These are phyloP conservation scores for Gallinago jamesoni DNA, from an alignment of 2,113 vertebrate genomes.

Conservation along the genomic window DNA sequence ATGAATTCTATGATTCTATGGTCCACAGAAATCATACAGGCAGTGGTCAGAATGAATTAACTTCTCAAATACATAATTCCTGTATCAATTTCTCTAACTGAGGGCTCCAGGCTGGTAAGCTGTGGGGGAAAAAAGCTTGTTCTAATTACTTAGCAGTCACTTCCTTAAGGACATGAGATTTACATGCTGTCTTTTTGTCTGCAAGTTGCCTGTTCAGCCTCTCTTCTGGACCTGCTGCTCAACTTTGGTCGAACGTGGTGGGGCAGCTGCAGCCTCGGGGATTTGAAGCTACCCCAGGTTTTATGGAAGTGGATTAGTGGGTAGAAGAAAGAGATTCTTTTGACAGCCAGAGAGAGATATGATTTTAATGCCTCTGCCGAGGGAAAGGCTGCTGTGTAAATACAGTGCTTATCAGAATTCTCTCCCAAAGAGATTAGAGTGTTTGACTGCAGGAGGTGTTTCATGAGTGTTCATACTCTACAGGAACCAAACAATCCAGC, in stretches of 20 bases:
- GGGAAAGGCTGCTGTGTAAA: not conserved
- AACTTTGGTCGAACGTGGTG: not conserved
- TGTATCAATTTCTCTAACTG: not conserved
- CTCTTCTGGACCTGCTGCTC: not conserved
- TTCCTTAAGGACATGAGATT: not conserved
- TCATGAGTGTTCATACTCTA: fast-evolving
- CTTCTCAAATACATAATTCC: not conserved
- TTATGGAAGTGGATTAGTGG: not conserved
- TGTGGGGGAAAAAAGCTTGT: not conserved
- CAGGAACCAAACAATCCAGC: not conserved
- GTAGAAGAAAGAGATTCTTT: not conserved
- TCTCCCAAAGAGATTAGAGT: not conserved
- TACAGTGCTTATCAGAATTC: not conserved
- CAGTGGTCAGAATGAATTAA: not conserved
- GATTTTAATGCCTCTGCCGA: not conserved
- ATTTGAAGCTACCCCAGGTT: not conserved
- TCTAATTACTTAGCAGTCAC: not conserved
- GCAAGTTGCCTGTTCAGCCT: not conserved
- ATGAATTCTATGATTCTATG: too few species aligned
- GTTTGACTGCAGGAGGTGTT: not conserved
- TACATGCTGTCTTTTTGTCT: not conserved
- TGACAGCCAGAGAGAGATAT: not conserved
- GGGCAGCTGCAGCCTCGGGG: not conserved
- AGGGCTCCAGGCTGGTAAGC: not conserved
- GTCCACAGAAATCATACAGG: not conserved